These are phyloP conservation scores for Rosalia funebris DNA, from an alignment of 2,888 invertebrate genomes.

Conservation along the genomic window DNA sequence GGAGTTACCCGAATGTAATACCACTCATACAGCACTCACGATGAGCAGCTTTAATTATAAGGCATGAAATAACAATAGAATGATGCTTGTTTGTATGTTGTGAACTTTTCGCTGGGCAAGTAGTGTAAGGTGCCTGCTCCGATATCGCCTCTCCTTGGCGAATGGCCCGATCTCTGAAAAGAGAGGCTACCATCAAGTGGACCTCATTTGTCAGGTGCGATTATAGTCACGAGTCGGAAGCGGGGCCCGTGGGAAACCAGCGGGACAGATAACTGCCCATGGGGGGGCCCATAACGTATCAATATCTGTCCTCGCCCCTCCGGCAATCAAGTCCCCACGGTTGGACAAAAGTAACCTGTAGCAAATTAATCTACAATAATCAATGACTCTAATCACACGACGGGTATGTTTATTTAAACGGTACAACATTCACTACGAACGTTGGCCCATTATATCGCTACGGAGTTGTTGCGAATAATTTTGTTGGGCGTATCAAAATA, in stretches of 20 bases:
- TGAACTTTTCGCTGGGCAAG: too few species aligned
- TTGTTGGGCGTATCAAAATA: too few species aligned
- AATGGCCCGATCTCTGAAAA: constrained; percentile 2
- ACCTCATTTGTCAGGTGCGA: constrained; percentile 53
- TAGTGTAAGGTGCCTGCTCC: background rate
- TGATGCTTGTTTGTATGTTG: too few species aligned
- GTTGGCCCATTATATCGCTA: too few species aligned
- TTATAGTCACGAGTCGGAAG: constrained; percentile 48
- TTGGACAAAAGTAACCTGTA: constrained; percentile 13
- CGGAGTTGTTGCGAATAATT: too few species aligned
- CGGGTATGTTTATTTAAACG: constrained; percentile 6
- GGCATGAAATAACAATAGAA: too few species aligned
- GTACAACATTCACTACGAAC: background rate
- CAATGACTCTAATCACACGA: constrained; percentile 32
- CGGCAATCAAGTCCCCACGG: background rate
- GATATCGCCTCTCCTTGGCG: background rate
- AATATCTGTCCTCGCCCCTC: constrained; percentile 48
- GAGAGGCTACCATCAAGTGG: background rate
- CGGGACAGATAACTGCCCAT: constrained; percentile 45
- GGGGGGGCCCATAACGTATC: constrained; percentile 53
- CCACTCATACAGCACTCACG: too few species aligned
- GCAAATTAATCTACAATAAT: constrained; percentile 35
- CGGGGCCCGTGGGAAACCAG: constrained; percentile 50
- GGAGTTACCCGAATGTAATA: too few species aligned
- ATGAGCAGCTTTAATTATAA: too few species aligned